Percentiles rank a stretch among this genome's conserved stretches.
These are phyloP conservation scores for Monochamus alternatus DNA, from an alignment of 2,888 invertebrate genomes.

Conservation along the genomic window DNA sequence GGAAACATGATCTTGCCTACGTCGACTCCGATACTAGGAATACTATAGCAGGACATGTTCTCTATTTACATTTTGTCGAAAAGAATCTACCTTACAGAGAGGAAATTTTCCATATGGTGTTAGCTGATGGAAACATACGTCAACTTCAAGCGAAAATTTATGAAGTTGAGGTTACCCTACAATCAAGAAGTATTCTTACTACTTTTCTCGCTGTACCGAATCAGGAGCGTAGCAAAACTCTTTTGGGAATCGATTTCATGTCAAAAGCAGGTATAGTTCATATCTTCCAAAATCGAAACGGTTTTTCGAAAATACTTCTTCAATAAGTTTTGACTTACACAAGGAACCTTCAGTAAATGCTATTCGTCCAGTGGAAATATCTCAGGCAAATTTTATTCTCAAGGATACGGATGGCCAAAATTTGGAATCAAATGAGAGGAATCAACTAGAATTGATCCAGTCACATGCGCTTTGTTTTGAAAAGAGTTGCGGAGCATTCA, in stretches of 20 bases:
- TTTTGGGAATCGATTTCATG: no score
- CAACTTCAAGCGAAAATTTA: neutral
- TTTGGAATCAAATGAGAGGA: neutral
- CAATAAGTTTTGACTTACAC: no score
- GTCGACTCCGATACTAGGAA: neutral
- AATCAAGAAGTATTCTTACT: no score
- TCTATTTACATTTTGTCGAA: neutral
- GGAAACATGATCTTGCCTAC: neutral
- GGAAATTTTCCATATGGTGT: no score
- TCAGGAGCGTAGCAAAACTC: no score
- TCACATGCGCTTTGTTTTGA: neutral
- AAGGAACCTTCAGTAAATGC: no score
- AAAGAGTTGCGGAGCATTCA: conserved; percentile 18
- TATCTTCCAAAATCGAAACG: no score
- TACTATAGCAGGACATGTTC: conserved; percentile 6
- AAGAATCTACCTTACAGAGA: no score
- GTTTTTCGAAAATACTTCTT: no score
- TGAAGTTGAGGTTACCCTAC: no score
- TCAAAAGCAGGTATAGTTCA: no score
- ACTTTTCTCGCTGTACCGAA: neutral
- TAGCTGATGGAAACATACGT: neutral
- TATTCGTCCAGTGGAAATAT: no score
- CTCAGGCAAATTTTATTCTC: neutral
- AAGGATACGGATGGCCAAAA: neutral
- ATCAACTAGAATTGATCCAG: neutral